A percentile compares a stretch with the other conserved stretches of the same genome.
Conservation (phyloP, 2,888 invertebrate species). For the Drosophila helvetica region DNA sequence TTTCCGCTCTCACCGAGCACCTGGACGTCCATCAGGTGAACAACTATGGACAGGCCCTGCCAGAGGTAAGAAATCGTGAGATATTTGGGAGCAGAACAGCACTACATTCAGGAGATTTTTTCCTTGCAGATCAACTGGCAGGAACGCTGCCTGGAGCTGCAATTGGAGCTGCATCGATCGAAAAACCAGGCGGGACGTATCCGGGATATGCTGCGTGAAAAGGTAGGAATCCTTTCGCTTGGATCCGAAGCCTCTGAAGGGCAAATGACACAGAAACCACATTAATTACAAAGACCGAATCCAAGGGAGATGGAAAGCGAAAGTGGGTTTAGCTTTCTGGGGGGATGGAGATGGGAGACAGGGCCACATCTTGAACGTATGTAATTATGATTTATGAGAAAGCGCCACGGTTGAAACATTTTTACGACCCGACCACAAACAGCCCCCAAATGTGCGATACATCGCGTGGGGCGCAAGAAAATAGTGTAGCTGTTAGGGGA, state of each 20-base stretch:
- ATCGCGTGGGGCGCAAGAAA: slow-evolving; percentile 46
- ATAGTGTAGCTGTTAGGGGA: slow-evolving; percentile 55
- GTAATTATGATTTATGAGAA: slow-evolving; percentile 76
- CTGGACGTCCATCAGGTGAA: slow-evolving; percentile 83
- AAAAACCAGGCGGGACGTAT: slow-evolving; percentile 94
- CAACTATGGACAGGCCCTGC: slow-evolving; percentile 84
- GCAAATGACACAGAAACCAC: background rate
- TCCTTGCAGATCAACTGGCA: slow-evolving; percentile 90
- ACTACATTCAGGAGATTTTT: background rate
- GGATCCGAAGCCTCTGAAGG: background rate
- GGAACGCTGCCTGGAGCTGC: slow-evolving; percentile 93
- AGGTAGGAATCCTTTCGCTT: slow-evolving; percentile 86
- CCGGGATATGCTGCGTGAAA: slow-evolving; percentile 94
- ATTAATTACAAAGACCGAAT: background rate
- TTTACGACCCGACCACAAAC: slow-evolving; percentile 55
- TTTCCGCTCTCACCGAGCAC: slow-evolving; percentile 81
- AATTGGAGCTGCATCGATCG: slow-evolving; percentile 93
- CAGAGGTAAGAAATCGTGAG: slow-evolving; percentile 77
- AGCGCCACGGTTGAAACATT: slow-evolving; percentile 65
- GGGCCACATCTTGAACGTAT: slow-evolving; percentile 64
- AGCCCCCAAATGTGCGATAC: background rate
- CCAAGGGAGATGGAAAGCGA: background rate
- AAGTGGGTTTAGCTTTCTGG: slow-evolving; percentile 24
- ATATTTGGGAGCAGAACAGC: background rate
- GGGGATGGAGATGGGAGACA: slow-evolving; percentile 2